Evolutionary conservation across 2,113 vertebrate species (phyloP).

Genomic region (Montifringilla adamsi): DNA sequence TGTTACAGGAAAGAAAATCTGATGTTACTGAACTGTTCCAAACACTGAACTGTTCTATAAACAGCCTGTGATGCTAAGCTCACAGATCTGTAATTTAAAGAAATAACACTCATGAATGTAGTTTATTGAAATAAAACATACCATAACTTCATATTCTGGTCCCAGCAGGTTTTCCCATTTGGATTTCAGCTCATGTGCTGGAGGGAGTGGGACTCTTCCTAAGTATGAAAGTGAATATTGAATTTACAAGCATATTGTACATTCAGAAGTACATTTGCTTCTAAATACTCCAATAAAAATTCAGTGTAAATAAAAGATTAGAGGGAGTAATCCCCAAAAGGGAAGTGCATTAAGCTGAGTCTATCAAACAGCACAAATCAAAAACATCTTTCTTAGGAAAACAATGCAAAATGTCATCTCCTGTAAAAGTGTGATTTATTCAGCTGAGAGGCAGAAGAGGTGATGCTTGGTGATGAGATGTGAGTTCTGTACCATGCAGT

Average conservation of each 20-base stretch:
- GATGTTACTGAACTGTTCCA: slow-evolving; percentile 3
- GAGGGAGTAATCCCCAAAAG: slow-evolving; percentile 26
- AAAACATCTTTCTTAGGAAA: slow-evolving; percentile 34
- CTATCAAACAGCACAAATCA: slow-evolving; percentile 33
- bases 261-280: slow-evolving; percentile 30
- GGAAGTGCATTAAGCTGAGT: slow-evolving; percentile 32
- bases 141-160: slow-evolving; percentile 89
- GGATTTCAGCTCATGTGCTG: slow-evolving; percentile 77
- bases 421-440: slow-evolving; percentile 29
- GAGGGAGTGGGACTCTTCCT: slow-evolving; percentile 52
- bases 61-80: neutral
- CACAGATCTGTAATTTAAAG: slow-evolving; percentile 37
- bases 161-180: slow-evolving; percentile 91
- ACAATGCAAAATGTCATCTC: slow-evolving; percentile 27
- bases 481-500: neutral
- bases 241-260: slow-evolving; percentile 23
- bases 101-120: slow-evolving; percentile 13
- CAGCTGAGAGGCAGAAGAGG: slow-evolving; percentile 36
- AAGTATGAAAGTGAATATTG: slow-evolving; percentile 43
- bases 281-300: slow-evolving; percentile 38
- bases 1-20: slow-evolving; percentile 1
- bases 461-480: slow-evolving; percentile 47
- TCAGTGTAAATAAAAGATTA: slow-evolving; percentile 48
- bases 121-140: slow-evolving; percentile 69
- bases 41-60: neutral